Evolutionary conservation across 2,888 invertebrate species (phyloP).

Genomic region (Archaeoteleia sp.): DNA sequence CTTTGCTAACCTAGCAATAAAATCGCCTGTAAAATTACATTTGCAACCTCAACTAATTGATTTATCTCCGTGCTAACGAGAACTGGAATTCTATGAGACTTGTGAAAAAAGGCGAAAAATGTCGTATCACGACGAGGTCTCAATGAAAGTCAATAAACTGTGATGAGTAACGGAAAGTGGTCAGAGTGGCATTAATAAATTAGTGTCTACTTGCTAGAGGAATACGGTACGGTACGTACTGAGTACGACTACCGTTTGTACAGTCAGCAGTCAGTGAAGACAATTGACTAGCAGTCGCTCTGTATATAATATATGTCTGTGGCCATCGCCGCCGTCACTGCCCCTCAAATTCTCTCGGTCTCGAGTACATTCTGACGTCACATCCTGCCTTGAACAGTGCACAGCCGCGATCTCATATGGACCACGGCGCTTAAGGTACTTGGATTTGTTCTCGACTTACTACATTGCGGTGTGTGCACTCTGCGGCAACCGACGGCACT

Average conservation of each 20-base stretch:
- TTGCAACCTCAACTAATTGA: too few relatives aligned
- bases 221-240: conserved; percentile 45
- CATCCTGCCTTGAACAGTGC: conserved; percentile 65
- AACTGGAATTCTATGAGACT: too few relatives aligned
- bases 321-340: conserved; percentile 55
- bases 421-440: conserved; percentile 62
- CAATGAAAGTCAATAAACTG: conserved; percentile 72
- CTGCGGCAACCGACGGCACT: not conserved
- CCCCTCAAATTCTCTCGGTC: conserved; percentile 55
- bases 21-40: too few relatives aligned
- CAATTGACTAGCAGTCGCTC: conserved; percentile 67
- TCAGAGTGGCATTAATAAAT: conserved; percentile 70
- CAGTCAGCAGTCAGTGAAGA: conserved; percentile 63
- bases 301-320: conserved; percentile 49
- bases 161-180: conserved; percentile 65
- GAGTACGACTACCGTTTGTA: conserved; percentile 48
- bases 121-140: conserved; percentile 55
- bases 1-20: too few relatives aligned
- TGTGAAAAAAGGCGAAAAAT: conserved; percentile 18
- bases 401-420: conserved; percentile 65
- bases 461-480: not conserved
- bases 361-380: conserved; percentile 70
- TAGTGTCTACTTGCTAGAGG: conserved; percentile 66
- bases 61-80: too few relatives aligned
- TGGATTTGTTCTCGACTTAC: conserved; percentile 12